Base-by-base conservation (phyloP, 92 coral and sea anemone species). In the Montipora capitata region DNA sequence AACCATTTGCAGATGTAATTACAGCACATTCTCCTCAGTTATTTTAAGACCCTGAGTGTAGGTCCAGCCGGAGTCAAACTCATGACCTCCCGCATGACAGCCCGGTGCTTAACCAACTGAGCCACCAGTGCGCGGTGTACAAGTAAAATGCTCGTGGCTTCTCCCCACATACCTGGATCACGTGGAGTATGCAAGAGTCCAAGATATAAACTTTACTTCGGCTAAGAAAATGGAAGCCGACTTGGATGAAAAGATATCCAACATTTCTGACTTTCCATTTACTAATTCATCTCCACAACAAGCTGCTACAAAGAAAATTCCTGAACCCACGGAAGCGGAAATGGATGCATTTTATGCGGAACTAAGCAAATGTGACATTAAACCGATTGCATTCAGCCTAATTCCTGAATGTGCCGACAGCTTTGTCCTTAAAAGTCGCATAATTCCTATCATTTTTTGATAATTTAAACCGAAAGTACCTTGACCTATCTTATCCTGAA, bases 181-280 rank as follows among this genome's bases (percentile, higher is more conserved):
- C 65, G 91, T 91, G 41, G 83, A 85, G 59, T 89, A 93, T 48
- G 77, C 87, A 70, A 85, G 83, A 76, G 91, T 81, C 6, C 72
- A 74, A 9, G 90, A 92, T 63, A 89, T 93, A 13, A 74, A 93
- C 84, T 89, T 93, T 79, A 93, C 80, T 2, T 93, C 96, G 8
- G 94, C 96, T 14, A 87, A 74, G 71, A 93, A 86, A 72, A 40
- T 93, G 87, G 90, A 87, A 57, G 17, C 63, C 43, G 87, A 93
- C 43, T 48, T 93, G 13, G 96, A 93, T 69, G 72, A 59, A 10
- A 59, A 56, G 65, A 74, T 78, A 20, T 90, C 89, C 40, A 63
- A 78, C 41, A 41, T 76, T 27, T 61, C 42, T 39, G 59, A 56
- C 8, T 20, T 40, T 27, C 43, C 52, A 54, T 54, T 54, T 54